These are phyloP conservation scores for Loris lydekkerianus DNA, from an alignment of 2,797 vertebrate genomes.

Conservation along the genomic window DNA sequence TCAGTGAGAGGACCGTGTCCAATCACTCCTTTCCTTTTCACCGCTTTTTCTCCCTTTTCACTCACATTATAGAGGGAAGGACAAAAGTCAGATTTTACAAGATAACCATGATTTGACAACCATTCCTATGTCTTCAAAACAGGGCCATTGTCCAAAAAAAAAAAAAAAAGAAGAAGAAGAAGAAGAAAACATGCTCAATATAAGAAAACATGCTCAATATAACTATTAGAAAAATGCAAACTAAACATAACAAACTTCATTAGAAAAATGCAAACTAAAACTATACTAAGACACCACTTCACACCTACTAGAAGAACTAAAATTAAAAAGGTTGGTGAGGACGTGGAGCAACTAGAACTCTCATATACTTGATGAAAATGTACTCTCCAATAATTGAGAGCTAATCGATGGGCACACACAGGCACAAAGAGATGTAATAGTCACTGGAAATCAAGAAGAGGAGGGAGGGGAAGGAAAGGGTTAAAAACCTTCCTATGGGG, in stretches of 20 bases:
- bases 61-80: not conserved
- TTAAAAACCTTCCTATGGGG: not conserved
- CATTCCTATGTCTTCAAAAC: constrained; percentile 26
- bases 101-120: constrained; percentile 7
- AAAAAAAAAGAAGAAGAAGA: not conserved
- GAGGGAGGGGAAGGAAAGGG: not conserved
- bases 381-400: not conserved
- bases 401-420: not conserved
- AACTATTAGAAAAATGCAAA: constrained; percentile 54
- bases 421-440: not conserved
- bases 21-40: not conserved
- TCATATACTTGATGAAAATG: not conserved
- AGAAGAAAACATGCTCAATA: constrained; percentile 25
- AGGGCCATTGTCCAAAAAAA: not conserved
- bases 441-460: not conserved
- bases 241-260: constrained; percentile 14
- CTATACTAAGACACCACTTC: not conserved
- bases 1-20: not conserved
- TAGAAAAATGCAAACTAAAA: constrained; percentile 61
- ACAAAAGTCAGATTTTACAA: constrained; percentile 51
- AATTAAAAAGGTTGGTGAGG: not conserved
- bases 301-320: not conserved
- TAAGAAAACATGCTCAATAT: constrained; percentile 39
- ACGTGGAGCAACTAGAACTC: not conserved
- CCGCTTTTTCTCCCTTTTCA: not conserved